These are phyloP conservation scores for Aelia acuminata DNA, from an alignment of 2,888 invertebrate genomes.

Conservation along the genomic window DNA sequence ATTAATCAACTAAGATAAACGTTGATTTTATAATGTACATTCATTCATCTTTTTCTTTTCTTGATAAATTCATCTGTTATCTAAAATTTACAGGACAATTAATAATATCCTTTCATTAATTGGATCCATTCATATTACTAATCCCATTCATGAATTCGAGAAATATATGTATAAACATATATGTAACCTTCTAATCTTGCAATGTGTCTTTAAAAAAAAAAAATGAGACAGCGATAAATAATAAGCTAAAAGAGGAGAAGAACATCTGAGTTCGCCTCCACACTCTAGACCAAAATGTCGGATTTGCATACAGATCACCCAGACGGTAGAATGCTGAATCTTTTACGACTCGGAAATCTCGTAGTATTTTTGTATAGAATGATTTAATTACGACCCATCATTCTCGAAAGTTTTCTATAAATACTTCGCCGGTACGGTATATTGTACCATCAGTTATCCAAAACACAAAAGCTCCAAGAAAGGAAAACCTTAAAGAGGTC, in stretches of 20 bases:
- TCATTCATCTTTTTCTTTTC: neutral
- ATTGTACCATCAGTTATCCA: neutral
- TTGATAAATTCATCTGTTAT: neutral
- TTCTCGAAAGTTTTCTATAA: neutral
- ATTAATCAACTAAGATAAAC: too few relatives aligned
- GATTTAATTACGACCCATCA: conserved; percentile 25
- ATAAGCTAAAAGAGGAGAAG: neutral
- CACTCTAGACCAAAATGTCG: neutral
- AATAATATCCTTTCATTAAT: neutral
- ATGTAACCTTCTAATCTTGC: neutral
- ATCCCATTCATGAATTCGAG: neutral
- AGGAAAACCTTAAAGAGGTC: neutral
- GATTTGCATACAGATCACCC: conserved; percentile 24
- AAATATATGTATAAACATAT: neutral
- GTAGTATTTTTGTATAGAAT: neutral
- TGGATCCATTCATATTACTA: neutral
- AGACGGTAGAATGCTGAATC: neutral
- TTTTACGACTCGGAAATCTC: conserved; percentile 24
- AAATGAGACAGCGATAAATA: neutral
- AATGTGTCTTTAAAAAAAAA: neutral
- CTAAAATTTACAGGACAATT: neutral
- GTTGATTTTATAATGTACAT: too few relatives aligned
- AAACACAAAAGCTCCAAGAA: neutral
- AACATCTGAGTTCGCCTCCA: neutral
- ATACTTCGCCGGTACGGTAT: neutral